phyloP scores from a whole-genome alignment of 2,797 vertebrate genomes.

The Apogon hyalosoma region DNA sequence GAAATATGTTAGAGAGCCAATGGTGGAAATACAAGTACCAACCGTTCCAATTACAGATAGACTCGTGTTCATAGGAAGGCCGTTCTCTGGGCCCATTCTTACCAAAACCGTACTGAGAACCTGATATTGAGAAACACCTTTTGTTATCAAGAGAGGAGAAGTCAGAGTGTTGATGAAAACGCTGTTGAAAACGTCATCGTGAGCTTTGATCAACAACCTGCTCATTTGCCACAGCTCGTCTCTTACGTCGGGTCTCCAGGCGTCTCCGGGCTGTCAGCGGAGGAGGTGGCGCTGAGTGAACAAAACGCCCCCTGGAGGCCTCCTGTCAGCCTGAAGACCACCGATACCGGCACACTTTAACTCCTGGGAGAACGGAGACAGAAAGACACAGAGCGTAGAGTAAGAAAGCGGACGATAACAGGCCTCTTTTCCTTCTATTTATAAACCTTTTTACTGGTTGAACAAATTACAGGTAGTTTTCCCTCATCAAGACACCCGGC shows the following conservation, averaged over 20 bases:
- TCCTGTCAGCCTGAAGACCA: slow-evolving; percentile 73
- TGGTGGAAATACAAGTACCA: too few relatives aligned
- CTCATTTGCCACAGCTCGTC: slow-evolving; percentile 74
- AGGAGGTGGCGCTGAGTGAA: slow-evolving; percentile 68
- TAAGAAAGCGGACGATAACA: slow-evolving; percentile 2
- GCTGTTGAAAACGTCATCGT: slow-evolving; percentile 52
- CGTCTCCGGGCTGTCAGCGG: slow-evolving; percentile 78
- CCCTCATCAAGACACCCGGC: slow-evolving; percentile 60
- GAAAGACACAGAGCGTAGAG: background rate
- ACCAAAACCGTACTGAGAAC: too few relatives aligned
- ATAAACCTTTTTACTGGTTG: slow-evolving; percentile 80
- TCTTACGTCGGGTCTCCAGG: slow-evolving; percentile 81
- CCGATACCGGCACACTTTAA: slow-evolving; percentile 59
- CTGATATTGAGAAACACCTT: too few relatives aligned
- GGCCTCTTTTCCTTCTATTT: slow-evolving; percentile 59
- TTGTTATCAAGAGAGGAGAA: slow-evolving; percentile 58
- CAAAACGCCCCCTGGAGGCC: slow-evolving; percentile 76
- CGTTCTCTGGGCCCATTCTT: too few relatives aligned
- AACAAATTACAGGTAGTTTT: slow-evolving; percentile 80
- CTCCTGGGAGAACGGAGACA: slow-evolving; percentile 38
- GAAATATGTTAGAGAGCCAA: too few relatives aligned
- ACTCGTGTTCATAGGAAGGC: too few relatives aligned
- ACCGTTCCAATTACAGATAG: too few relatives aligned
- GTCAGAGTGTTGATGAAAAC: too few relatives aligned
- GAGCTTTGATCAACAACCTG: slow-evolving; percentile 80